phyloP scores from a whole-genome alignment of 2,113 vertebrate species.

The Ictidomys tridecemlineatus region DNA sequence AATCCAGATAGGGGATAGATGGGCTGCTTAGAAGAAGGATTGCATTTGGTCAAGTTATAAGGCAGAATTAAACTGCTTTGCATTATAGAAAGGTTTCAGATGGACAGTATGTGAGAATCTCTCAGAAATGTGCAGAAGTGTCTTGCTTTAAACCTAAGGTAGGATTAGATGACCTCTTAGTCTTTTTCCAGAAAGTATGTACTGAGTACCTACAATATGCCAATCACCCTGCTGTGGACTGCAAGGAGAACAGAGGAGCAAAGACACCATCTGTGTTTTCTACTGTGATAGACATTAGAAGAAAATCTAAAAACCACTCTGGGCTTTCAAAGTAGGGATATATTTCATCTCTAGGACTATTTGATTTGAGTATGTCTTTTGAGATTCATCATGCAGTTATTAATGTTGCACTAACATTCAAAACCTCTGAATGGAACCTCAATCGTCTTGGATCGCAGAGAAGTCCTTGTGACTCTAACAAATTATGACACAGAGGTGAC shows the following conservation, averaged over 20 bases:
- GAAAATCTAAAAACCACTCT: not conserved
- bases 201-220: not conserved
- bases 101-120: not conserved
- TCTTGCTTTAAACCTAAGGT: not conserved
- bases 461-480: not conserved
- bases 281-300: not conserved
- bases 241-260: not conserved
- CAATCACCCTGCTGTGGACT: not conserved
- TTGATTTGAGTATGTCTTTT: not conserved
- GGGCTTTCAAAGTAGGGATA: not conserved
- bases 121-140: not conserved
- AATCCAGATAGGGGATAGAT: not conserved
- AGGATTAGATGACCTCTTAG: not conserved
- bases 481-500: not conserved
- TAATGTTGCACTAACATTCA: not conserved
- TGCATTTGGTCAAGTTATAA: not conserved
- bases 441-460: not conserved
- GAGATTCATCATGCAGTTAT: not conserved
- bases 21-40: not conserved
- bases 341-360: slow-evolving; percentile 22
- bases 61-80: not conserved
- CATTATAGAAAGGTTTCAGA: not conserved
- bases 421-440: not conserved
- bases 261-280: not conserved
- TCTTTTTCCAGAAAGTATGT: not conserved